A percentile compares a stretch with the other conserved stretches of the same genome.
phyloP scores from a whole-genome alignment of 2,797 vertebrate species.

The Sarcophilus harrisii region DNA sequence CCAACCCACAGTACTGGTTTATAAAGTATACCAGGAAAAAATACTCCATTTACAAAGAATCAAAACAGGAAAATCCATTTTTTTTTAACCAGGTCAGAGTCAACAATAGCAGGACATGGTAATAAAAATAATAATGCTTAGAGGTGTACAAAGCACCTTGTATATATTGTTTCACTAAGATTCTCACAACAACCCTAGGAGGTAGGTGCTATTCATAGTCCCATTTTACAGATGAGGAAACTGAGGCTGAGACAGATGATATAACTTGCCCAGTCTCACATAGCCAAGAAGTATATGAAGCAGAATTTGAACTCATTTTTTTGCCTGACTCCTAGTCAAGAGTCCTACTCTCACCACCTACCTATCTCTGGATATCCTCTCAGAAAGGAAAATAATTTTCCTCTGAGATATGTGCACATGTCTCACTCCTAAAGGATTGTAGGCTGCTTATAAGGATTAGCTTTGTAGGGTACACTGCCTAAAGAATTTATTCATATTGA shows the following conservation, averaged over 20 bases:
- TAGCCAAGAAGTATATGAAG: background rate
- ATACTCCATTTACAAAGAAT: background rate
- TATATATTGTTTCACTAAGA: background rate
- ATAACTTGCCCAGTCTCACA: background rate
- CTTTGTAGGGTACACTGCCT: background rate
- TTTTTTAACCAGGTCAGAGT: background rate
- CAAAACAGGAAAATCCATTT: background rate
- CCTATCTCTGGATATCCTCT: background rate
- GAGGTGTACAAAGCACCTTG: background rate
- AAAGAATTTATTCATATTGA: background rate
- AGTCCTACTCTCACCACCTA: background rate
- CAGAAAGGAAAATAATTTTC: background rate
- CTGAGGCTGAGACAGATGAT: background rate
- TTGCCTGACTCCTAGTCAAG: background rate
- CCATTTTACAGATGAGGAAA: background rate
- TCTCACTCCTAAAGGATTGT: background rate
- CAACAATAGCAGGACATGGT: background rate
- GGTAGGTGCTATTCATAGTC: background rate
- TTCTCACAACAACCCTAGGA: background rate
- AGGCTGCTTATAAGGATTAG: background rate
- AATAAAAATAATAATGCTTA: background rate
- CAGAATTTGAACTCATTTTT: background rate
- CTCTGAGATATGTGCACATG: background rate
- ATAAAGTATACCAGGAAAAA: slow-evolving; percentile 5
- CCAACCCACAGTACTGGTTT: slow-evolving; percentile 12